Evolutionary conservation across 1,140 invertebrate species (phyloP).

Genomic region (Heliconius nattereri): DNA sequence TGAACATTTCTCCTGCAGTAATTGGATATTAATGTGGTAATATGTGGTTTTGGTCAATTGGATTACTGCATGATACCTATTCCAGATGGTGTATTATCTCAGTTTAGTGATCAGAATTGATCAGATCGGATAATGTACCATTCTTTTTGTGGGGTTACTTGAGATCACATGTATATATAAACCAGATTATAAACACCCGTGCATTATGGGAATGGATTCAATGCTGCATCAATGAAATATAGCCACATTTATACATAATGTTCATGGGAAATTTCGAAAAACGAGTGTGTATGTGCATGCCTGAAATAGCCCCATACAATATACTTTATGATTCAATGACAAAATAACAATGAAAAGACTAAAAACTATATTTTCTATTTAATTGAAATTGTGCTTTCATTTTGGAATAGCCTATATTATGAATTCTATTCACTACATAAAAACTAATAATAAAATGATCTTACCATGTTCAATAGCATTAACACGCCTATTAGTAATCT

Average conservation of each 20-base stretch:
- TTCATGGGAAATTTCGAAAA: slow-evolving; percentile 39
- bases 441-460: slow-evolving; percentile 10
- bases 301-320: slow-evolving; percentile 35
- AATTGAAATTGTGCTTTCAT: not conserved
- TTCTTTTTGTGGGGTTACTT: slow-evolving; percentile 37
- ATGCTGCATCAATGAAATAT: slow-evolving; percentile 36
- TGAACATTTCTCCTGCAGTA: too few species aligned
- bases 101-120: slow-evolving; percentile 40
- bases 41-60: slow-evolving; percentile 36
- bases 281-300: slow-evolving; percentile 27
- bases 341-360: slow-evolving; percentile 24
- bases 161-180: slow-evolving; percentile 27
- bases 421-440: not conserved
- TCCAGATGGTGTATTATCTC: slow-evolving; percentile 31
- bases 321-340: slow-evolving; percentile 38
- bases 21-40: slow-evolving; percentile 30
- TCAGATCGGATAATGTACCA: slow-evolving; percentile 37
- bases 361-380: not conserved
- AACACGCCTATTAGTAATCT: slow-evolving; percentile 98
- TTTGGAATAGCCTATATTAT: not conserved
- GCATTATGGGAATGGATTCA: slow-evolving; percentile 24
- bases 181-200: slow-evolving; percentile 29
- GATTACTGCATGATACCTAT: slow-evolving; percentile 40
- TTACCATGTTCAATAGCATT: slow-evolving; percentile 99
- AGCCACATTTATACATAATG: slow-evolving; percentile 33